Evolutionary conservation across 1,140 invertebrate species (phyloP), one percentile per base, ranked within the genome.

Genomic region (Phenacoccus solenopsis): DNA sequence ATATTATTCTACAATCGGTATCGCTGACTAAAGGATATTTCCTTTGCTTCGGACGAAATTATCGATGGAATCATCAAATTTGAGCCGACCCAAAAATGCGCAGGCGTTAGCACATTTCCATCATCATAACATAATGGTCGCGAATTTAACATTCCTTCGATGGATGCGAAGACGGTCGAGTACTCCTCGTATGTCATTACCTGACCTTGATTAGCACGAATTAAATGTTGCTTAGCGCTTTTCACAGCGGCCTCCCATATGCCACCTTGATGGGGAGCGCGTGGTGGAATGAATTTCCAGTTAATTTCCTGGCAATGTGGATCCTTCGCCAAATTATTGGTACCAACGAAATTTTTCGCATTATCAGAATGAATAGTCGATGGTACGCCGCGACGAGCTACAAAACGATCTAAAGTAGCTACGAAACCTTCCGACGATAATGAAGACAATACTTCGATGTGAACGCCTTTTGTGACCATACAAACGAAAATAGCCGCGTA

Each of bases 401-500:
- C 73, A 72, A 82, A 82, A 49, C 80, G 70, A 20, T 74, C 70
- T 1, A 82, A 70, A 16, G 77, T 74, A 10, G 77, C 73, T 7
- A 81, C 69, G 67, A 82, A 81, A 1, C 72, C 73, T 59, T 79
- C 75, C 0, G 79, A 75, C 0, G 77, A 73, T 9, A 82, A 64
- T 72, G 77, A 73, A 0, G 75, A 73, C 0, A 80, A 78, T 0
- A 79, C 25, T 72, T 82, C 80, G 10, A 83, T 70, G 70, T 81
- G 80, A 27, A 81, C 70, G 1, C 78, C 80, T 68, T 75, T 76
- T 1, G 79, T 79, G 1, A 72, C 49, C 16, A 80, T 76, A 70
- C 79, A 82, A 3, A 80, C 76, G 71, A 81, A 82, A 12, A 82
- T 1, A 20, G 73, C 75, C 13, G 80, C 67, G 70, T 80, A 82